phyloP scores from a whole-genome alignment of 1,140 invertebrate genomes.

The Zaprionus ghesquierei region DNA sequence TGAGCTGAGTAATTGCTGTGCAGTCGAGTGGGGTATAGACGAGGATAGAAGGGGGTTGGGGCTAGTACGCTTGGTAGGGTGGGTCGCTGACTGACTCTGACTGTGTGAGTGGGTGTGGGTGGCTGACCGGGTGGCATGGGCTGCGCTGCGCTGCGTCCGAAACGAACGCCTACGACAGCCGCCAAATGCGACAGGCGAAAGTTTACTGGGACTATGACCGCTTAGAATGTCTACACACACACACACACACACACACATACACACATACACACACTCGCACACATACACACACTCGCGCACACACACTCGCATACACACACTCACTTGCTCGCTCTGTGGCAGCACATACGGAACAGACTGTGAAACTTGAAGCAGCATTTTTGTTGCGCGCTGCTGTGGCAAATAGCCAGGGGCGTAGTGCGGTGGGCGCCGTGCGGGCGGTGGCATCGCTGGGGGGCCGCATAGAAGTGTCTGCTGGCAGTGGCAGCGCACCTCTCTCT shows the following conservation, averaged over 20 bases:
- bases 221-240: constrained; percentile 79
- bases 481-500: constrained; percentile 39
- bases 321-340: background rate
- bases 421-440: background rate
- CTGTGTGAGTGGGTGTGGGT: too few relatives aligned
- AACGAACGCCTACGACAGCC: constrained; percentile 26
- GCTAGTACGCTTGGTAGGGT: too few relatives aligned
- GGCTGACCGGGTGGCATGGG: background rate
- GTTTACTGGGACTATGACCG: constrained; percentile 82
- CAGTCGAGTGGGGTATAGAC: background rate
- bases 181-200: constrained; percentile 62
- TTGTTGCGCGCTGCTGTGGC: constrained; percentile 40
- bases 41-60: background rate
- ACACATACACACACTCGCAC: constrained; percentile 39
- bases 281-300: constrained; percentile 34
- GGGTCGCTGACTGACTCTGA: too few relatives aligned
- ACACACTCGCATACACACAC: constrained; percentile 2
- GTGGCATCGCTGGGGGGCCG: constrained; percentile 47
- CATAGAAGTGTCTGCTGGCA: constrained; percentile 73
- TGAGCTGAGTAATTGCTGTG: background rate
- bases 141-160: background rate
- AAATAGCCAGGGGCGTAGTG: background rate
- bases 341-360: constrained; percentile 54
- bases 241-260: too few relatives aligned
- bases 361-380: constrained; percentile 74